phyloP scores from a whole-genome alignment of 2,113 vertebrate genomes.

The Tragelaphus imberbis region DNA sequence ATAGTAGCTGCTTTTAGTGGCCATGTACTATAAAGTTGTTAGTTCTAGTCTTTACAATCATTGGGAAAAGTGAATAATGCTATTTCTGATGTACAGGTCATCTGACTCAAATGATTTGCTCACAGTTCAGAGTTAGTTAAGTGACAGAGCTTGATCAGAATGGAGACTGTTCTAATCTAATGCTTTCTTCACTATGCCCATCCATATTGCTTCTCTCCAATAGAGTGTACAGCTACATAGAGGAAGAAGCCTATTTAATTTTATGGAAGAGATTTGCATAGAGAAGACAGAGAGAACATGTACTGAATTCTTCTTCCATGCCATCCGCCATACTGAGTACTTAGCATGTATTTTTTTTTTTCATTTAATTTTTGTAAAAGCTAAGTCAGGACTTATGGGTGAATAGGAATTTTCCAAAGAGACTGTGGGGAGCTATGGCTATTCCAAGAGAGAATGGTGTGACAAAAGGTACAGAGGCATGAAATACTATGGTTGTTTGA shows the following conservation, averaged over 20 bases:
- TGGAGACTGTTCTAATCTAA: not conserved
- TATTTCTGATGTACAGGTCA: not conserved
- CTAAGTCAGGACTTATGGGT: not conserved
- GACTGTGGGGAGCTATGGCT: not conserved
- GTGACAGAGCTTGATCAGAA: not conserved
- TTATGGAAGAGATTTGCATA: not conserved
- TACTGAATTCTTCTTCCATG: not conserved
- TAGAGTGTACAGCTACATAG: not conserved
- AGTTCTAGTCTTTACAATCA: not conserved
- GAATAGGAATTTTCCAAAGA: not conserved
- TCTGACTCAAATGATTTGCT: not conserved
- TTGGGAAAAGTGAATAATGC: not conserved
- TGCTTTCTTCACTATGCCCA: not conserved
- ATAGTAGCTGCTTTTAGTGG: not conserved
- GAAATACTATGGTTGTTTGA: not conserved
- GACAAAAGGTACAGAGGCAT: not conserved
- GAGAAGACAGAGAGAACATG: not conserved
- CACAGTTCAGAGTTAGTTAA: not conserved
- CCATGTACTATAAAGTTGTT: not conserved
- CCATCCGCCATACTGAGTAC: not conserved
- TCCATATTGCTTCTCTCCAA: not conserved
- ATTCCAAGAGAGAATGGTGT: not conserved
- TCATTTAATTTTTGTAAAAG: constrained; percentile 11
- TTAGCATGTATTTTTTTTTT: not conserved
- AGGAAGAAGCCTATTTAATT: not conserved